Percentiles rank a stretch among this genome's conserved stretches.
phyloP scores from a whole-genome alignment of 2,113 vertebrate species.

The Neodon shergylaensis region DNA sequence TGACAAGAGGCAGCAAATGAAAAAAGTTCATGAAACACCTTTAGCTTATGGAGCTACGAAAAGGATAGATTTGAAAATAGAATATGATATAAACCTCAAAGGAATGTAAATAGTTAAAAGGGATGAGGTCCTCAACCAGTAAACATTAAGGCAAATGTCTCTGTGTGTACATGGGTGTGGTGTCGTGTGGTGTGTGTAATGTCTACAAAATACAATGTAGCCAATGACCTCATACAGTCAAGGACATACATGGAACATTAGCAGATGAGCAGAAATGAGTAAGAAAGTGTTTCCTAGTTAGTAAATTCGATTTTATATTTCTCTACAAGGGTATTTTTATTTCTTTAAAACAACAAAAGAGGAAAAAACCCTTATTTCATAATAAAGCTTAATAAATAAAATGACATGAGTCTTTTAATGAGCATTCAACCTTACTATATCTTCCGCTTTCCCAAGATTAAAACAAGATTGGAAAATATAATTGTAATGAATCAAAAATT shows the following conservation, averaged over 20 bases:
- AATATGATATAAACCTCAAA: slow-evolving; percentile 65
- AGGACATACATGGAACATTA: not conserved
- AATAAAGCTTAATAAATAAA: slow-evolving; percentile 24
- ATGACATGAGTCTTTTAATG: slow-evolving; percentile 21
- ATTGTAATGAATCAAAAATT: slow-evolving; percentile 39
- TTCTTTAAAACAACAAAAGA: slow-evolving; percentile 30
- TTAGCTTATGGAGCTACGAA: slow-evolving; percentile 70
- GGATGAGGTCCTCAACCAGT: slow-evolving; percentile 54
- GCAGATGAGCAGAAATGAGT: not conserved
- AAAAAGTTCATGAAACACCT: slow-evolving; percentile 69
- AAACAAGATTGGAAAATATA: slow-evolving; percentile 30
- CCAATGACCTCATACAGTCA: not conserved
- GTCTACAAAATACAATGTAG: not conserved
- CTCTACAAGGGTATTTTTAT: not conserved
- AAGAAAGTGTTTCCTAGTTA: not conserved
- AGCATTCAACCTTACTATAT: not conserved
- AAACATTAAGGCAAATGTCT: not conserved
- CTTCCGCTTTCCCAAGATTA: not conserved
- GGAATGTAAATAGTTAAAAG: slow-evolving; percentile 62
- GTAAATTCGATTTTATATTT: not conserved
- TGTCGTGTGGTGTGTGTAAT: not conserved
- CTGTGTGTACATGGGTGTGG: not conserved
- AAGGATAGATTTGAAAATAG: slow-evolving; percentile 69
- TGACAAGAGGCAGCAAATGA: slow-evolving; percentile 72
- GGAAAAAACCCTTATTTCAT: not conserved